Base-by-base conservation (phyloP, 2,113 vertebrate genomes). In the Perca flavescens region DNA sequence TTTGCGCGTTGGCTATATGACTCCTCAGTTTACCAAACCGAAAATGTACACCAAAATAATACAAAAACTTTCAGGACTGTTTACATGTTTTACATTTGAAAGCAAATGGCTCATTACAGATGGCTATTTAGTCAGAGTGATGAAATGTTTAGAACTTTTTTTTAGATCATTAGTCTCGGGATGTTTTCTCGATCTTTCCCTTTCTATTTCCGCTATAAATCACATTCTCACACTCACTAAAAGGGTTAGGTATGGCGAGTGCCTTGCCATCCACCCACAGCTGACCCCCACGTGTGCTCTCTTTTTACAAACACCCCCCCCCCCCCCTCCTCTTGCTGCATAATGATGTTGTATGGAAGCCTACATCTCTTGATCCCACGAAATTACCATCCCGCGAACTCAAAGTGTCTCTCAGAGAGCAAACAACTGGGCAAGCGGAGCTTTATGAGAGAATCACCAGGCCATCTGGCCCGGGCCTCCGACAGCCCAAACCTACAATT, bases 401-500 rank as follows among this genome's bases (percentile, higher is more conserved):
- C 72, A 77, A 66, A 93, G 91, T 95, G 94, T 92, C 93, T 94
- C 93, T 94, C 91, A 89, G 89, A 88, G 93, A 95, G 94, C 93
- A 95, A 96, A 95, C 94, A 95, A 79, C 79, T 90, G 94, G 95
- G 93, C 94, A 90, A 96, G 90, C 87, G 82, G 88, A 93, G 95
- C 95, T 95, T 96, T 79, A 85, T 85, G 68, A 79, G 77, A 78
- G 79, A 92, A 90, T 66, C 84, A 68, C 88, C 91, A 86, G 93
- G 94, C 96, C 97, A 97, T 97, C 97, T 97, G 97, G 96, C 94
- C 92, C 78, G 92, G 89, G 94, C 93, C 89, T 92, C 93, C 93
- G 90, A 96, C 95, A 94, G 94, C 94, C 95, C 95, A 91, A 95
- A 95, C 89, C 94, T 95, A 95, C 95, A 96, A 96, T 97, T 96